Evolutionary conservation across 1,140 invertebrate genomes (phyloP).

Genomic region (Psilanteris sp.): DNA sequence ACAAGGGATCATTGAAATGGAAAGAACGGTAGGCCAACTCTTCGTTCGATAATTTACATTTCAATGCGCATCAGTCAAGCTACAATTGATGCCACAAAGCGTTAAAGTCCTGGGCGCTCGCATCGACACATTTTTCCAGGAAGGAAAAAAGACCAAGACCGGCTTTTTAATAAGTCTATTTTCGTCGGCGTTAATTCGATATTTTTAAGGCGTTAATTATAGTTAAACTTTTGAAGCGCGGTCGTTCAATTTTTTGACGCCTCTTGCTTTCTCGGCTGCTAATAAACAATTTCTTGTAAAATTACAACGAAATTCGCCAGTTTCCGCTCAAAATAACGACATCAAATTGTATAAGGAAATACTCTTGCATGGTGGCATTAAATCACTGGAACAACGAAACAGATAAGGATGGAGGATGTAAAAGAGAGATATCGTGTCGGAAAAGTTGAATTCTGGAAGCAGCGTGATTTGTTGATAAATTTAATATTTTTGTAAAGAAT

Average conservation of each 20-base stretch:
- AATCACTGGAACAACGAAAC: no score
- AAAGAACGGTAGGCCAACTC: conserved; percentile 61
- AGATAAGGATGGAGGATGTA: no score
- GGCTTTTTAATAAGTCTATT: conserved; percentile 43
- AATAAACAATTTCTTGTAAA: no score
- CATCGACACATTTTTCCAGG: conserved; percentile 35
- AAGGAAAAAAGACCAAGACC: conserved; percentile 5
- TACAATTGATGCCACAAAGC: conserved; percentile 55
- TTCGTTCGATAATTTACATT: conserved; percentile 64
- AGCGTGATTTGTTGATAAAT: no score
- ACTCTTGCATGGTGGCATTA: no score
- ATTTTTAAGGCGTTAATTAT: conserved; percentile 42
- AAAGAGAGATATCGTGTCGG: no score
- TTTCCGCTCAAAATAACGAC: no score
- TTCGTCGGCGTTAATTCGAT: conserved; percentile 22
- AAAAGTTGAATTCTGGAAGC: no score
- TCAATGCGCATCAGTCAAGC: conserved; percentile 63
- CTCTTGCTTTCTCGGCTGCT: background rate
- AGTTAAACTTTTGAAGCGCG: background rate
- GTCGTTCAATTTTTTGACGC: conserved; percentile 14
- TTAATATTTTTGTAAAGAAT: no score
- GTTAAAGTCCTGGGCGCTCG: conserved; percentile 32
- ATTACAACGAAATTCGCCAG: no score
- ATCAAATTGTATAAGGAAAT: no score
- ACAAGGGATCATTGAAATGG: conserved; percentile 63